A percentile compares a stretch with the other conserved stretches of the same genome.
phyloP scores from a whole-genome alignment of 2,113 vertebrate genomes.

The Eleginops maclovinus region DNA sequence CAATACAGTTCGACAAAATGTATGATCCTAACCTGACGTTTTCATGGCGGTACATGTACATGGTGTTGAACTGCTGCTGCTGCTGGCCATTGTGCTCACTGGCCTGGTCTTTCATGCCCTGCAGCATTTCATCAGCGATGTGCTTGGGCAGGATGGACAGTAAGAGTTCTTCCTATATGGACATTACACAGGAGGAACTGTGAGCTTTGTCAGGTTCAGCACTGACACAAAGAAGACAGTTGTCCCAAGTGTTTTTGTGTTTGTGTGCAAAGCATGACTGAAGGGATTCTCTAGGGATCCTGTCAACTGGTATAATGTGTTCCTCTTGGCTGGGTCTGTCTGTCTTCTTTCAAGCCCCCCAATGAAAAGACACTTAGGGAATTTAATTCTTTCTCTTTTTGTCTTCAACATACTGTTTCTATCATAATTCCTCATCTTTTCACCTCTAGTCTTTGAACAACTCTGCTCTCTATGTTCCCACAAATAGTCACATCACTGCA shows the following conservation, averaged over 20 bases:
- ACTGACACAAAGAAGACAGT: neutral
- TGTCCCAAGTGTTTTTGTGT: neutral
- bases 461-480: conserved; percentile 23
- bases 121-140: conserved; percentile 97
- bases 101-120: conserved; percentile 94
- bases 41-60: conserved; percentile 99
- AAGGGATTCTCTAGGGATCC: conserved; percentile 51
- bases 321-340: conserved; percentile 46
- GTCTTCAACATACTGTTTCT: neutral
- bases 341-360: conserved; percentile 37
- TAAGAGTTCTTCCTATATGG: conserved; percentile 90
- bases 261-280: conserved; percentile 20
- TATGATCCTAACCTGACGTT: conserved; percentile 90
- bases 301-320: conserved; percentile 40
- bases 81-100: conserved; percentile 92
- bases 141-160: conserved; percentile 97
- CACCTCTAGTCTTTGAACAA: neutral
- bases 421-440: neutral
- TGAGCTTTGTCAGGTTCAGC: neutral
- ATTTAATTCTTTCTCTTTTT: conserved; percentile 21
- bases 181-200: conserved; percentile 11
- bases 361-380: conserved; percentile 49
- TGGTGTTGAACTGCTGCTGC: conserved; percentile 99
- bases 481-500: conserved; percentile 20
- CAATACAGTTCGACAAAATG: neutral